Base-by-base conservation (phyloP, 2,113 vertebrate genomes). In the Cervus canadensis region DNA sequence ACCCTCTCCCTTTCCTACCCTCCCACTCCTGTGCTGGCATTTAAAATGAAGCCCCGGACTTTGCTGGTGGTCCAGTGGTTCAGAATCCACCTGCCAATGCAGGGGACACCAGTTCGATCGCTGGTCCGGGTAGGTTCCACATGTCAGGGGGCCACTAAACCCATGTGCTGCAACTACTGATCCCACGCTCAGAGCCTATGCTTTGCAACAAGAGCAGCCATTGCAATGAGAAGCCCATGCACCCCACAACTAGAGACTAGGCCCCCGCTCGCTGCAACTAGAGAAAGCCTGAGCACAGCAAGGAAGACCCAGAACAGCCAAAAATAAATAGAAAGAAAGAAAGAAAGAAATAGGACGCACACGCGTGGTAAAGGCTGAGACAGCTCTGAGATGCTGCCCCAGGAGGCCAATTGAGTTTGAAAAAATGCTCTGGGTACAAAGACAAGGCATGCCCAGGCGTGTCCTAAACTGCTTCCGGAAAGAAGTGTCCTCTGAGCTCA, bases 141-240 rank as follows among this genome's bases (percentile, higher is more conserved):
- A 23, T 6, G n/a, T n/a, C n/a, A 71, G 1, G n/a, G n/a, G 64
- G 19, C 64, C 64, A 36, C n/a, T 71, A 36, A 71, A 71, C 64
- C 62, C 64, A 36, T 23, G 9, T 12, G n/a, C n/a, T 36, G 67
- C n/a, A 36, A 36, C 19, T 36, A 1, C 67, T 71, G 67, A 71
- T 9, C 67, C n/a, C 67, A 71, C 8, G 0, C 8, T 10, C 33
- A 67, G 64, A n/a, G 33, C 17, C 33, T 4, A 0, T 36, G 67
- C 19, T 71, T n/a, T 36, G 19, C 67, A 71, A 6, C 19, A 36
- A 71, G 19, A 74, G 71, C 40, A 25, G 12, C 36, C 71, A 11
- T 36, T 9, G 9, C 17, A 5, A 36, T 71, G 21, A 74, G 36
- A 74, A 43, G 36, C 11, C 71, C 21, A 25, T 40, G 71, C 64